Evolutionary conservation across 2,797 vertebrate species (phyloP), one percentile per base, ranked within the genome.

Genomic region (Acrocephalus scirpaceus): DNA sequence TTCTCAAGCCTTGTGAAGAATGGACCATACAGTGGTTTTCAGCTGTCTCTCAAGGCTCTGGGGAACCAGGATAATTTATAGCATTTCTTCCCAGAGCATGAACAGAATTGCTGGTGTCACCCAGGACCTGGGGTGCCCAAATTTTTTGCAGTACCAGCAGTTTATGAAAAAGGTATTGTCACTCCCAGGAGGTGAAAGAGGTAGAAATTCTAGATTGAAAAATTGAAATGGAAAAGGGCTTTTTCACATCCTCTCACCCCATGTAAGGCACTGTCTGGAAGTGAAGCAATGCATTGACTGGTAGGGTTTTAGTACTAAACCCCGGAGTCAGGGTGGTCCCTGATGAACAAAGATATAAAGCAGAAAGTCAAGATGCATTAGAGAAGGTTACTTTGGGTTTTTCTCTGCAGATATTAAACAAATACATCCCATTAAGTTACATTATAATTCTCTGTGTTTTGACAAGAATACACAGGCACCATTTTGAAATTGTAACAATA

Each of bases 71-170:
- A 77, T 16, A 74, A 76, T 40, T 42, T 48, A 12, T 5, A 85
- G 40, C 13, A 48, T 36, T 69, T 67, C 65, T 45, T 38, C 70
- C 47, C 51, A 60, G 47, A 61, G 42, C 50, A 13, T 5, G 21
- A 74, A 47, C 29, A 47, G 58, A 83, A 71, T 2, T 58, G n/a
- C 88, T 38, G 48, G 20, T 60, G 36, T n/a, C 29, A 58, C 34
- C 13, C 44, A n/a, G 48, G 38, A 58, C 18, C 22, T 0, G 2
- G 10, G 21, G 11, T 64, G 47, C 51, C 85, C 0, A 0, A 7
- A 54, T 40, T 34, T 90, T 90, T 76, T 86, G 89, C 62, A 94
- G 54, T 65, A 64, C 40, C 70, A 64, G 93, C 29, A 94, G 87
- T 74, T 81, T 65, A 65, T 30, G 9, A 48, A 7, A 89, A 64